A percentile compares a stretch with the other conserved stretches of the same genome.
Conservation (phyloP, 2,888 invertebrate species). For the Tholera decimalis region DNA sequence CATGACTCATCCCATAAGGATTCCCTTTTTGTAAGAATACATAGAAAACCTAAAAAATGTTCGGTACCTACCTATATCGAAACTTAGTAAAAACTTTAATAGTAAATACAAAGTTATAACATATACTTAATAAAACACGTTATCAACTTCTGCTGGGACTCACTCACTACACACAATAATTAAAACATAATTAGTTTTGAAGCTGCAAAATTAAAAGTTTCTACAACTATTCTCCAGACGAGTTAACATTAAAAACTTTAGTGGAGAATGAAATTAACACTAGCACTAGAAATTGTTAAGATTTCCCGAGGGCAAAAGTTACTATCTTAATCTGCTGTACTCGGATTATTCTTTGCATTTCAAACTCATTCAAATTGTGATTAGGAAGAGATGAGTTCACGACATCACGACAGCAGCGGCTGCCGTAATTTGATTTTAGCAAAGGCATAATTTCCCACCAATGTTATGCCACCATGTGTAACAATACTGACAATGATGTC, state of each 20-base stretch:
- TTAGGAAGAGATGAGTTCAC: no score
- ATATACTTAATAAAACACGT: not conserved
- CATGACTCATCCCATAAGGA: no score
- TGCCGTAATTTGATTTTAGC: no score
- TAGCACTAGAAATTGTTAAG: constrained; percentile 31
- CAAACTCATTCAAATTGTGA: no score
- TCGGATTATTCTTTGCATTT: constrained; percentile 5
- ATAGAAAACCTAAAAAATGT: no score
- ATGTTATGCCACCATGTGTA: no score
- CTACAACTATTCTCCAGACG: constrained; percentile 17
- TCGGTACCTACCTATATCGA: no score
- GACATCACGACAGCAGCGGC: no score
- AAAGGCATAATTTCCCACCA: no score
- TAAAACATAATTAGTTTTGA: constrained; percentile 41
- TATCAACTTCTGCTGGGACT: not conserved
- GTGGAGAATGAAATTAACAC: constrained; percentile 48
- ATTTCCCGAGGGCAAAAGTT: constrained; percentile 22
- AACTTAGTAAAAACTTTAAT: no score
- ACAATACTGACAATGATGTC: no score
- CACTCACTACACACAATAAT: constrained; percentile 19
- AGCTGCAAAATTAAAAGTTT: constrained; percentile 51
- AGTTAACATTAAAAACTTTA: constrained; percentile 43
- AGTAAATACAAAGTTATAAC: not conserved
- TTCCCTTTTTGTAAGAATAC: no score
- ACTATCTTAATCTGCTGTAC: constrained; percentile 9